Conservation (phyloP, 2,888 invertebrate species). For the Acronicta aceris region DNA sequence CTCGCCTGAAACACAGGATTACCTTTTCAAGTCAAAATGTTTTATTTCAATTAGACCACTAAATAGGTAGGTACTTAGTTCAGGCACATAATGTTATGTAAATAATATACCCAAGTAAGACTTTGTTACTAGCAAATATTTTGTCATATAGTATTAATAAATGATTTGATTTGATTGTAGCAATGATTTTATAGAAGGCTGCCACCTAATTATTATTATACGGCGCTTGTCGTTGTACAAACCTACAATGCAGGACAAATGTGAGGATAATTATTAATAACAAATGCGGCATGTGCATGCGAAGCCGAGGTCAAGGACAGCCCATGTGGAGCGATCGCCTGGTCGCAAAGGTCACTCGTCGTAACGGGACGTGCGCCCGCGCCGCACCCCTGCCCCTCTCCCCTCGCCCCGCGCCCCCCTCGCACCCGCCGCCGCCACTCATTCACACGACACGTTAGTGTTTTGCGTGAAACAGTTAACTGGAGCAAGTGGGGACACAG, state of each 20-base stretch:
- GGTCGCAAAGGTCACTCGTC: constrained; percentile 59
- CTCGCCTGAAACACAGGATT: too few species aligned
- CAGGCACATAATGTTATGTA: too few species aligned
- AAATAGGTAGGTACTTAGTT: too few species aligned
- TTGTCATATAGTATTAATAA: too few species aligned
- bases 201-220: constrained; percentile 14
- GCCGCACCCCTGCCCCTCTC: constrained; percentile 22
- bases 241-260: constrained; percentile 19
- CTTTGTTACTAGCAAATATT: too few species aligned
- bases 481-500: constrained; percentile 12
- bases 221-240: constrained; percentile 8
- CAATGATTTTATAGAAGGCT: too few species aligned
- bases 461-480: constrained; percentile 30
- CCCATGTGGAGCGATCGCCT: constrained; percentile 49
- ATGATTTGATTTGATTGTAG: too few species aligned
- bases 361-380: constrained; percentile 60
- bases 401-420: constrained; percentile 3
- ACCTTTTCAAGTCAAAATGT: too few species aligned
- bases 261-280: constrained; percentile 35
- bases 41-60: too few species aligned
- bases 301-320: constrained; percentile 62
- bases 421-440: constrained; percentile 11
- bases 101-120: too few species aligned
- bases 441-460: constrained; percentile 45
- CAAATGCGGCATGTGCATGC: constrained; percentile 46